A percentile compares a stretch with the other conserved stretches of the same genome.
Conservation (phyloP, 2,113 vertebrate species). For the Corydoras sp. region DNA sequence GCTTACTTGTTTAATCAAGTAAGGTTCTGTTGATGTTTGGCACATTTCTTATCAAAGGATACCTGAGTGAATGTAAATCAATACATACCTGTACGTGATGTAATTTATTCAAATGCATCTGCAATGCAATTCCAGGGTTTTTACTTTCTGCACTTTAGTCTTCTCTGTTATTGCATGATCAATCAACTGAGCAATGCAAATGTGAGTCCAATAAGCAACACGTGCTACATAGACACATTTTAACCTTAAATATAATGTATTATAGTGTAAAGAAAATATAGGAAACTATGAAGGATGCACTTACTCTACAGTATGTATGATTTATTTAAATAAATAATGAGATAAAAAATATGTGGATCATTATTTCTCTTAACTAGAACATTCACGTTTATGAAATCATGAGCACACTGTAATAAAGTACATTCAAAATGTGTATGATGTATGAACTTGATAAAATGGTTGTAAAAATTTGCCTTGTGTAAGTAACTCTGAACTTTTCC, state of each 20-base stretch:
- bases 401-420: no score
- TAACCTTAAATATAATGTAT: neutral
- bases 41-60: neutral
- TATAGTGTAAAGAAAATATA: no score
- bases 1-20: conserved; percentile 17
- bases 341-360: neutral
- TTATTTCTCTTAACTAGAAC: neutral
- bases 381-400: neutral
- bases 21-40: neutral
- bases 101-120: no score
- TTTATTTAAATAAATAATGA: conserved; percentile 10
- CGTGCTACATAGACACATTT: conserved; percentile 9
- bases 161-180: conserved; percentile 30
- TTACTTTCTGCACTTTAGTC: conserved; percentile 29
- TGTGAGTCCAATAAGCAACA: conserved; percentile 6
- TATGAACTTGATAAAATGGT: no score
- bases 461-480: no score
- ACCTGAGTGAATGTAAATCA: conserved; percentile 19
- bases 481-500: no score
- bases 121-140: neutral
- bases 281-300: neutral
- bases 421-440: no score
- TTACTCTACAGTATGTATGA: neutral
- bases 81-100: neutral
- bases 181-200: conserved; percentile 22